Conservation (phyloP, 2,888 invertebrate genomes). For the Phengaris arion region DNA sequence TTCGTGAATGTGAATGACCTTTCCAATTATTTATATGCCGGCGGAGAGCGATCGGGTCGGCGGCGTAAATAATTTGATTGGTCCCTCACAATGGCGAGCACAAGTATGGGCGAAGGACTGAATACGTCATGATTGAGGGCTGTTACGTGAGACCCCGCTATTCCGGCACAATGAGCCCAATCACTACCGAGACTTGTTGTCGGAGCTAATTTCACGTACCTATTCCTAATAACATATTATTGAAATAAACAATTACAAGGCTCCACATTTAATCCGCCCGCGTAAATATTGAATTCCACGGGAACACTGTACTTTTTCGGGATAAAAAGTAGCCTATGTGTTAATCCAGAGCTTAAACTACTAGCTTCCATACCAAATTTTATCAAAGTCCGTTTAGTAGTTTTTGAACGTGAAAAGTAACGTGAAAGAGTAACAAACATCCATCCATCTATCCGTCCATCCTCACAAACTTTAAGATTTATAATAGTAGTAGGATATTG, state of each 20-base stretch:
- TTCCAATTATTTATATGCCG: conserved; percentile 27
- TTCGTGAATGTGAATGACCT: conserved; percentile 8
- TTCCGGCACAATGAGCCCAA: conserved; percentile 60
- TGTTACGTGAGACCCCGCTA: conserved; percentile 48
- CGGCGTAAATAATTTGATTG: conserved; percentile 39
- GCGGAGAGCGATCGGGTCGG: conserved; percentile 28
- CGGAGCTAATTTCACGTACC: conserved; percentile 31
- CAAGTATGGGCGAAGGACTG: conserved; percentile 46
- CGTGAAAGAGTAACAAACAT: too few species aligned
- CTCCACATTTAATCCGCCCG: not conserved
- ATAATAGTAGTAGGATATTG: too few species aligned
- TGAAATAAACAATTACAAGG: not conserved
- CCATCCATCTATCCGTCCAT: too few species aligned
- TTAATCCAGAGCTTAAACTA: too few species aligned
- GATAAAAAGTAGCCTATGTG: too few species aligned
- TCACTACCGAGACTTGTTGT: conserved; percentile 57
- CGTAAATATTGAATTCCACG: too few species aligned
- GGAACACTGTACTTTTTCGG: too few species aligned
- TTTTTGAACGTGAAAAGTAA: too few species aligned
- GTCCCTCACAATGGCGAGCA: conserved; percentile 40
- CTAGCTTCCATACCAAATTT: too few species aligned
- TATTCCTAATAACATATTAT: not conserved
- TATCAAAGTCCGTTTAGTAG: too few species aligned
- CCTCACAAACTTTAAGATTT: too few species aligned
- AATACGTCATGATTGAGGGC: conserved; percentile 59